Base-by-base conservation (phyloP, 2,888 invertebrate genomes). In the Baronia brevicornis region DNA sequence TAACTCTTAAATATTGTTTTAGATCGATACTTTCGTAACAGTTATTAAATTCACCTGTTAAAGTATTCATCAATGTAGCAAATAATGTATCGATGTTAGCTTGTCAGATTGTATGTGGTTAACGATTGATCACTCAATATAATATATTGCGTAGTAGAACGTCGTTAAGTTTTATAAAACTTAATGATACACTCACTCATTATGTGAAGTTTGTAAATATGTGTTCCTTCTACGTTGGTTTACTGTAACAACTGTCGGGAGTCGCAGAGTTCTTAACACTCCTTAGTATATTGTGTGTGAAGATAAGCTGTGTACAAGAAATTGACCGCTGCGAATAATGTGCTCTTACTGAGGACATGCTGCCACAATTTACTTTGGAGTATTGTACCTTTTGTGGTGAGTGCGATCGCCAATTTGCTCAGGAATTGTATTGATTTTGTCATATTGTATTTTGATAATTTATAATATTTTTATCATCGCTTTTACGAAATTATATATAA, bases 11-110 rank as follows among this genome's bases (percentile, higher is more conserved):
- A 63, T 54, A 68, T 71, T 77, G 73, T 75, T 75, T 70, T 56
- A 64, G 62, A 52, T 61, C 62, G 58, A 66, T 70, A 69, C 62
- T 63, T 72, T 69, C 67, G 66, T 67, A 67, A 66, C 71, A 64
- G 69, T 73, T 77, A 73, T 62, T 55, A 56, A 62, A 60, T 57
- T 75, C 82, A 82, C 82, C 80, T 80, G 84, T 82, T 80, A 80
- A 73, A 73, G 72, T 75, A 74, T 64, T 74, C 80, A 78, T 78
- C 74, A 66, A 65, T 54, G 72, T 79, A 79, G 74, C 57, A 43
- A 56, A 54, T 69, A 70, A 64, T 70, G 74, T 77, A 69, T 75
- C 60, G 56, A 68, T 79, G 79, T 79, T 79, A 80, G 80, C 71
- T 72, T 71, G 69, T 75, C 73, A 68, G 60, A 70, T 67, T 70